Conservation (phyloP, 2,113 vertebrate species). For the Chinchilla lanigera region DNA sequence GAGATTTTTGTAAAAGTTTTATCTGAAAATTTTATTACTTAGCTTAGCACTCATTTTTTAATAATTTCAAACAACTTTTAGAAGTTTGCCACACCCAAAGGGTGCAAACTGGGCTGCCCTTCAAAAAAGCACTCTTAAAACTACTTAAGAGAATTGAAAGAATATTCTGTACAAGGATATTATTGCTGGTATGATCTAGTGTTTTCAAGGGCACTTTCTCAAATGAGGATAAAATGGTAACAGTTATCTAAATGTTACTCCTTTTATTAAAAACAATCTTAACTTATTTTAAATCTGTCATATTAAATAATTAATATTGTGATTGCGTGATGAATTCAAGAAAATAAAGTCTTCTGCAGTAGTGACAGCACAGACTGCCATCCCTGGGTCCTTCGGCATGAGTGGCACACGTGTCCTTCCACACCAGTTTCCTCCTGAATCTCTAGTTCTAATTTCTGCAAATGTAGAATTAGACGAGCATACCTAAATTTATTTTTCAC, state of each 20-base stretch:
- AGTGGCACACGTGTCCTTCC: neutral
- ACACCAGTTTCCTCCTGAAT: neutral
- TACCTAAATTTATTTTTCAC: slow-evolving; percentile 5
- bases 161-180: neutral
- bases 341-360: neutral
- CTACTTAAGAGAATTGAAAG: neutral
- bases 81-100: slow-evolving; percentile 14
- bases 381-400: neutral
- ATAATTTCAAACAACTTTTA: slow-evolving; percentile 2
- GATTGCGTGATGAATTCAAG: neutral
- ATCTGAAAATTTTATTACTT: slow-evolving; percentile 23
- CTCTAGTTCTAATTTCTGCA: neutral
- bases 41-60: neutral
- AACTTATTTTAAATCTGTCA: neutral
- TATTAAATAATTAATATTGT: slow-evolving; percentile 38
- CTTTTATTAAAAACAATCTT: slow-evolving; percentile 5
- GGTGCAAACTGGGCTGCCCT: neutral
- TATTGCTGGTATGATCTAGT: neutral
- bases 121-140: neutral
- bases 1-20: slow-evolving; percentile 33
- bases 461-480: slow-evolving; percentile 14
- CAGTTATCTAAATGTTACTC: neutral
- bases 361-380: neutral
- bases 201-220: slow-evolving; percentile 25
- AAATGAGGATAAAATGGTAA: slow-evolving; percentile 5